Evolutionary conservation across 2,888 invertebrate genomes (phyloP).

Genomic region (Leucoptera coffeella): DNA sequence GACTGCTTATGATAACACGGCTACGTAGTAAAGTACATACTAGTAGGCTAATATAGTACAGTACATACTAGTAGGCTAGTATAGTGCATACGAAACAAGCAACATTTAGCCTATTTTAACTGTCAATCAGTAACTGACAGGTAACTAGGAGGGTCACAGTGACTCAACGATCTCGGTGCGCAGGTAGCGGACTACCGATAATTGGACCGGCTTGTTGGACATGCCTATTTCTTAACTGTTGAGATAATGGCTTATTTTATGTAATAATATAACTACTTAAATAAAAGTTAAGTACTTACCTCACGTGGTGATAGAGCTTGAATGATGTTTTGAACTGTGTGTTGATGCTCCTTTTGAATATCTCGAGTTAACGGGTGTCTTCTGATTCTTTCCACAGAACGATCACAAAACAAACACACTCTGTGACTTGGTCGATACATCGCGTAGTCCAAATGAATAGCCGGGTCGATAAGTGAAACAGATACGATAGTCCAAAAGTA

Average conservation of each 20-base stretch:
- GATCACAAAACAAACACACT: constrained; percentile 4
- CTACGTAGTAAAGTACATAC: neutral
- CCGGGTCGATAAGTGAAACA: constrained; percentile 3
- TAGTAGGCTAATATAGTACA: too few relatives aligned
- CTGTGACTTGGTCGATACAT: constrained; percentile 4
- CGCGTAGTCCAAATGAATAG: constrained; percentile 4
- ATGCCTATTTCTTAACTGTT: constrained; percentile 4
- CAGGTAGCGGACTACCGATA: constrained; percentile 2
- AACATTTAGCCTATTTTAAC: constrained; percentile 2
- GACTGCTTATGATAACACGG: too few relatives aligned
- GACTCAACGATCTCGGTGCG: constrained; percentile 3
- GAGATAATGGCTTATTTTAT: constrained; percentile 4
- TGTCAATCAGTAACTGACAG: constrained; percentile 2
- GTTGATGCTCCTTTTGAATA: constrained; percentile 4
- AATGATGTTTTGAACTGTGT: constrained; percentile 4
- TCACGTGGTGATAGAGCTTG: constrained; percentile 4
- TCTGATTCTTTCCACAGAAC: constrained; percentile 4
- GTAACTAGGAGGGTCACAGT: constrained; percentile 3
- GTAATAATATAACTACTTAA: constrained; percentile 4
- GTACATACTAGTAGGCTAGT: too few relatives aligned
- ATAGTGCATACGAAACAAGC: constrained; percentile 3
- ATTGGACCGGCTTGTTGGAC: constrained; percentile 2
- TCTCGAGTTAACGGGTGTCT: constrained; percentile 4
- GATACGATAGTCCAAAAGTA: constrained; percentile 4
- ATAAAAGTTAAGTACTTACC: constrained; percentile 4